Percentiles rank a stretch among this genome's conserved stretches.
Conservation (phyloP, 2,113 vertebrate genomes). For the Motacilla alba region DNA sequence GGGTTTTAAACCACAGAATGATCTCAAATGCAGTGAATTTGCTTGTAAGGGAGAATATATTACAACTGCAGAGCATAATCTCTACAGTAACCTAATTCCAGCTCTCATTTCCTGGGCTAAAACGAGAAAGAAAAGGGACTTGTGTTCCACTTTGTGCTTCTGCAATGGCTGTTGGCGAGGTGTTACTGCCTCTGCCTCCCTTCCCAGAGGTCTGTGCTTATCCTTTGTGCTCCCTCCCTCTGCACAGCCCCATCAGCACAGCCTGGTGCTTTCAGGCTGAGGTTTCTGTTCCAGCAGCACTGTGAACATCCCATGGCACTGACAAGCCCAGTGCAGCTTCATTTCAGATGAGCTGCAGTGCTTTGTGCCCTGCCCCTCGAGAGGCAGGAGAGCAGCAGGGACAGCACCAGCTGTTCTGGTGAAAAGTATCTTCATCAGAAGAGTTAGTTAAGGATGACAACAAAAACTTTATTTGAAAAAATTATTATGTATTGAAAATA, state of each 20-base stretch:
- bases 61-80: not conserved
- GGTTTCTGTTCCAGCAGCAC: not conserved
- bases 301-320: not conserved
- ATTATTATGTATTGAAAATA: slow-evolving; percentile 77
- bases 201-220: not conserved
- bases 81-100: not conserved
- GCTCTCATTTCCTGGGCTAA: not conserved
- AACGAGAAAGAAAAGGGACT: not conserved
- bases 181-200: not conserved
- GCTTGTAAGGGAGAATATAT: not conserved
- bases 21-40: not conserved
- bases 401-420: not conserved
- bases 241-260: not conserved
- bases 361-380: not conserved
- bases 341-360: not conserved
- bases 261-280: not conserved
- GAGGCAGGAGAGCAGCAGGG: not conserved
- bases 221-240: not conserved
- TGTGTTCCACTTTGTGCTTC: not conserved
- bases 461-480: slow-evolving; percentile 78
- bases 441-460: slow-evolving; percentile 54
- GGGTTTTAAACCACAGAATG: not conserved
- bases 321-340: not conserved
- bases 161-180: not conserved
- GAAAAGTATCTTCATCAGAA: not conserved